phyloP scores from a whole-genome alignment of 2,113 vertebrate genomes.

The Malurus cyaneus region DNA sequence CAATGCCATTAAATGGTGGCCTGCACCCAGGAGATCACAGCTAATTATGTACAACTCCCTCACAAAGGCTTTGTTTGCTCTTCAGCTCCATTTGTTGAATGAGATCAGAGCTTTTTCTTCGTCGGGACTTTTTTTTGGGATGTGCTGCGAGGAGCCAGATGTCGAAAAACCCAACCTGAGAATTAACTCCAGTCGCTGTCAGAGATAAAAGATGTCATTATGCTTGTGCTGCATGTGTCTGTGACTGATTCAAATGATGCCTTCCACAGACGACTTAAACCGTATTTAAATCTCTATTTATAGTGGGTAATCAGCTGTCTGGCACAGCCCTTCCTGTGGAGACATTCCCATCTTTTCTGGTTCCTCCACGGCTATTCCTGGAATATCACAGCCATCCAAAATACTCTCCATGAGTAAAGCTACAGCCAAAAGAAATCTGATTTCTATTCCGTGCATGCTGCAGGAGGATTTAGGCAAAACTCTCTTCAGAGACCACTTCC shows the following conservation, averaged over 20 bases:
- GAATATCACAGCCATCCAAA: neutral
- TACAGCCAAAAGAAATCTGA: neutral
- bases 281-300: slow-evolving; percentile 5
- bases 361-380: neutral
- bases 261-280: neutral
- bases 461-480: neutral
- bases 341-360: neutral
- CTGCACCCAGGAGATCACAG: neutral
- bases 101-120: neutral
- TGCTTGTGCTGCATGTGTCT: neutral
- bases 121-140: neutral
- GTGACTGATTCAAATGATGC: neutral
- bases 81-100: neutral
- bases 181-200: neutral
- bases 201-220: neutral
- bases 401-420: neutral
- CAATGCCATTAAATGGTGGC: neutral
- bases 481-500: neutral
- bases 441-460: neutral
- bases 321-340: neutral
- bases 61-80: neutral
- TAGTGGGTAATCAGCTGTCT: neutral
- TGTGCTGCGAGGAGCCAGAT: neutral
- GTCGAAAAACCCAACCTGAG: neutral
- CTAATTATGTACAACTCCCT: neutral